Base-by-base conservation (phyloP, 1,140 invertebrate genomes). In the Ctenoplectra terminalis region DNA sequence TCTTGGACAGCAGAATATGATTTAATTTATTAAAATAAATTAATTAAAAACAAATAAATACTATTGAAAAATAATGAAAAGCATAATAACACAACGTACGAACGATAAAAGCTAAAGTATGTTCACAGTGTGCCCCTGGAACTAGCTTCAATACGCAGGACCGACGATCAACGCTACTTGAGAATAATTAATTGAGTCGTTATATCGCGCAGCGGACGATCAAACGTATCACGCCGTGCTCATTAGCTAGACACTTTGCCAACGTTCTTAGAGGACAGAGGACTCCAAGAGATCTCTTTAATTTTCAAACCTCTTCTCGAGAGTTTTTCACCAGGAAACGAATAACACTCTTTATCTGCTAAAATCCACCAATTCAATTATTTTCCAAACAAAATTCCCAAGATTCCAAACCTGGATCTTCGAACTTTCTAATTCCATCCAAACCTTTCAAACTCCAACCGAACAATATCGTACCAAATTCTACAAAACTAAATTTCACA, bases 141-240 rank as follows among this genome's bases (percentile, higher is more conserved):
- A 75, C 70, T 74, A 43, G 63, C 26, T 72, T 74, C 50, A 69
- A 66, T 58, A 76, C 73, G 66, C 73, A 67, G 64, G 56, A 64
- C 54, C 58, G 56, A 74, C 58, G 84, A 87, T 86, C 84, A 80
- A 76, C 66, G 67, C 81, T 87, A 86, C 86, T 87, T 87, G 76
- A 87, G 72, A 86, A 87, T 87, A 87, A 87, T 86, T 86, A 82
- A 87, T 87, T 82, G 76, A 83, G 67, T 81, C 67, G 84, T 87
- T 86, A 81, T 83, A 83, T 71, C 61, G 60, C 71, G 31, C 70
- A 81, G 71, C 74, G 81, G 71, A 83, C 50, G 80, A 87, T 81
- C 75, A 86, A 87, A 87, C 67, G 72, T 80, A 81, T 83, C 86
- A 54, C 43, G 67, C 84, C 66, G 54, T 40, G 50, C 26, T 87